A percentile compares a stretch with the other conserved stretches of the same genome.
These are phyloP conservation scores for Alligator sinensis DNA, from an alignment of 2,113 vertebrate species.

Conservation along the genomic window DNA sequence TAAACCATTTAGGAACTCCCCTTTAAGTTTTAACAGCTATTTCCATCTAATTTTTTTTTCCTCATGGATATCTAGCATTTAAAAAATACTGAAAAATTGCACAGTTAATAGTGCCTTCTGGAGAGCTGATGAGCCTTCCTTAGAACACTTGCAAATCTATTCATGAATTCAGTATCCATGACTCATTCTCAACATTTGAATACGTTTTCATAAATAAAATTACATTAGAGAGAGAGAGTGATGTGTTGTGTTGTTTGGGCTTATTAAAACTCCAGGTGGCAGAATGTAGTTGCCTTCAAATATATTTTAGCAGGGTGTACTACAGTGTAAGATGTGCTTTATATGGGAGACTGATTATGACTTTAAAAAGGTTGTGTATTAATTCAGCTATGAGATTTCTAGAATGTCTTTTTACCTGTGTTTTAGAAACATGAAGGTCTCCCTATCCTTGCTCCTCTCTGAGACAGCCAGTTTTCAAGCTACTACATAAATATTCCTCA, in stretches of 20 bases:
- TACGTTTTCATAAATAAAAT: slow-evolving; percentile 28
- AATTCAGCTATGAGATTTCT: neutral
- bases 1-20: neutral
- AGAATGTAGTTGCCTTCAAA: neutral
- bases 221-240: slow-evolving; percentile 19
- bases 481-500: too few relatives aligned
- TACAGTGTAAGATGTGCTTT: neutral
- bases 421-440: neutral
- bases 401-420: neutral
- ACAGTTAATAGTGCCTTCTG: slow-evolving; percentile 15
- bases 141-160: slow-evolving; percentile 40
- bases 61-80: neutral
- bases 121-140: slow-evolving; percentile 15
- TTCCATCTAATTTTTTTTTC: neutral
- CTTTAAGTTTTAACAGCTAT: neutral
- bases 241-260: slow-evolving; percentile 32
- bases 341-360: neutral
- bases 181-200: slow-evolving; percentile 12
- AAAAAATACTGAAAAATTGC: slow-evolving; percentile 20
- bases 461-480: too few relatives aligned
- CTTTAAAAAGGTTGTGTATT: neutral
- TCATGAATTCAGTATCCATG: slow-evolving; percentile 20
- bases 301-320: slow-evolving; percentile 20
- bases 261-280: slow-evolving; percentile 63
- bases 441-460: neutral